Base-by-base conservation (phyloP, 2,888 invertebrate genomes). In the Brenthis daphne region DNA sequence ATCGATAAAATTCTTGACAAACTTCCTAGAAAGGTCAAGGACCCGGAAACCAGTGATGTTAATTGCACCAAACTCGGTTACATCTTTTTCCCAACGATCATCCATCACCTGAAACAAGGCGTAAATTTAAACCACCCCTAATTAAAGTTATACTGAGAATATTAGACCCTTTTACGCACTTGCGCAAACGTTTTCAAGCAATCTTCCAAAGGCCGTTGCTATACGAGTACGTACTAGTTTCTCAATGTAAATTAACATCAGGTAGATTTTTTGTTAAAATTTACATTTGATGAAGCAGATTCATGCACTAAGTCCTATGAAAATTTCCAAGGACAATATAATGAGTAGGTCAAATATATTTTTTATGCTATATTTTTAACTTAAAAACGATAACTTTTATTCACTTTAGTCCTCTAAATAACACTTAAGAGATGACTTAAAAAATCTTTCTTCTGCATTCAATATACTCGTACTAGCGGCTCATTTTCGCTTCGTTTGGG, bases 21-120 rank as follows among this genome's bases (percentile, higher is more conserved):
- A 93, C 79, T 95, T 95, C 76, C 96, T 94, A 64, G 95, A 94
- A 74, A 94, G 94, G 89, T 99, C 98, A 70, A 99, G 95, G 77
- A 99, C 95, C 79, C 98, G 95, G 90, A 99, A 99, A 67, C 99
- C 99, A 33, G 99, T 99, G 79, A 99, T 97, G 93, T 99, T 99
- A 81, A 99, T 97, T 75, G 99, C 99, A 29, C 98, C 98, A 84
- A 96, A 98, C 93, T 98, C 98, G 77, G 96, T 96, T 77, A 98
- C 96, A 88, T 97, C 96, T 79, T 95, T 96, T 80, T 98, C 98
- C 97, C 98, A 98, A 80, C 96, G 95, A 88, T 98, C 98, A 90
- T 98, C 98, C 97, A 98, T 97, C 84, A 98, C 97, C 98, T 98
- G 88, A n/a, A 77, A 68, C 51, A 68, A 65, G 60, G 65, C 50